phyloP scores from a whole-genome alignment of 2,113 vertebrate genomes.

The Colius striatus region DNA sequence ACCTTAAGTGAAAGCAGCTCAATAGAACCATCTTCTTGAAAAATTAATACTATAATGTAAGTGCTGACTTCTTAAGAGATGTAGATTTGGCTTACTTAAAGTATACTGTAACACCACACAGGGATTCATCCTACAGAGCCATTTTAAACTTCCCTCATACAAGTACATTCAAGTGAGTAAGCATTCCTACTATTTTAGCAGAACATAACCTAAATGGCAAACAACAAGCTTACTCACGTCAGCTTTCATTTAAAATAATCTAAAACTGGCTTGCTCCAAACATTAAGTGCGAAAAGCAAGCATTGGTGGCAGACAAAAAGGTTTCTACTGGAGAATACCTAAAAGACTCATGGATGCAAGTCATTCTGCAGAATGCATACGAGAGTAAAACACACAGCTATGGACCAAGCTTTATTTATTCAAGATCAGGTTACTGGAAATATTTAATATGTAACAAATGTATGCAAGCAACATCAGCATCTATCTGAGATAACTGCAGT shows the following conservation, averaged over 20 bases:
- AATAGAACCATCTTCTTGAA: conserved; percentile 9
- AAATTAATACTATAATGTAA: conserved; percentile 12
- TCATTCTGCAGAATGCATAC: conserved; percentile 41
- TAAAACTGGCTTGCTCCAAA: conserved; percentile 64
- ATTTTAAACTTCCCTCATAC: conserved; percentile 61
- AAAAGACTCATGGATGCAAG: conserved; percentile 48
- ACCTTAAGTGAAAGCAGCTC: background rate
- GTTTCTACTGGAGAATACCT: conserved; percentile 17
- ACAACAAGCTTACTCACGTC: conserved; percentile 35
- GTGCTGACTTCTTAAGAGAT: conserved; percentile 53
- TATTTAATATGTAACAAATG: conserved; percentile 25
- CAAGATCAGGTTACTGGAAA: conserved; percentile 52
- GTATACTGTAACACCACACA: conserved; percentile 1
- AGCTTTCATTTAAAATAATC: conserved; percentile 51
- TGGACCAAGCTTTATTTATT: conserved; percentile 27
- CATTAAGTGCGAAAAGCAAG: conserved; percentile 66
- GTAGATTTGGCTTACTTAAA: conserved; percentile 63
- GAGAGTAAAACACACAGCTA: conserved; percentile 46
- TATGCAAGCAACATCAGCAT: conserved; percentile 39
- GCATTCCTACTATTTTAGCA: conserved; percentile 13
- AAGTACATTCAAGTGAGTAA: conserved; percentile 58
- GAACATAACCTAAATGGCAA: conserved; percentile 66
- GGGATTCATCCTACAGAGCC: background rate
- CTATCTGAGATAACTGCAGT: conserved; percentile 54
- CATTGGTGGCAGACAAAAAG: conserved; percentile 32